Evolutionary conservation across 2,888 invertebrate species (phyloP), one percentile per base, ranked within the genome.

Genomic region (Xestia c-nigrum): DNA sequence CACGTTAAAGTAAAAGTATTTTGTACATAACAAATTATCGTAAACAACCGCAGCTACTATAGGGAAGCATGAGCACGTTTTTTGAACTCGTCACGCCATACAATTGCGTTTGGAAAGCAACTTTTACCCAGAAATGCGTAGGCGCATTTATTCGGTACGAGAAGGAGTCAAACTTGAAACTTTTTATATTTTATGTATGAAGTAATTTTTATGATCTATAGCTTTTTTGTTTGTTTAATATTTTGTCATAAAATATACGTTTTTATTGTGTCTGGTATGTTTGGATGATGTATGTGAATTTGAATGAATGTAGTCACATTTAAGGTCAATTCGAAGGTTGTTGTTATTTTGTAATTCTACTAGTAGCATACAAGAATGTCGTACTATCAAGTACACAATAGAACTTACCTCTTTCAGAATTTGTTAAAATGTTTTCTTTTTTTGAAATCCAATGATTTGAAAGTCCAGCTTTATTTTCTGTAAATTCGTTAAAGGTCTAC

Each of bases 101-200:
- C 92, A 92, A 92, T 93, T 94, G 92, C 91, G 87, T 93, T 95
- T 94, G 93, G 95, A 95, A 95, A 95, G 95, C 92, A 84, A 93
- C 94, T 95, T 93, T 94, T 94, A 94, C 93, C 93, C 91, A 85
- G 74, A 74, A 80, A 81, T 90, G 94, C 92, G 96, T 96, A 93
- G 96, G 96, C 88, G 94, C 88, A 90, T 89, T 90, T 94, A 94
- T 95, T 92, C 89, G 90, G 90, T 87, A 90, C 90, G 89, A 85
- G 81, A 91, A 93, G 92, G 93, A 92, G 81, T 81, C 74, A 90
- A 89, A 92, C 89, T 89, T 84, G 89, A 89, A 85, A 81, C 92
- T 91, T 91, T 94, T 91, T 87, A 87, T 65, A 64, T 43, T 64
- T 64, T 64, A 69, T 40, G 65, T 84, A 88, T 87, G 91, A 90